Base-by-base conservation (phyloP, 2,888 invertebrate species). In the Leptura quadrifasciata region DNA sequence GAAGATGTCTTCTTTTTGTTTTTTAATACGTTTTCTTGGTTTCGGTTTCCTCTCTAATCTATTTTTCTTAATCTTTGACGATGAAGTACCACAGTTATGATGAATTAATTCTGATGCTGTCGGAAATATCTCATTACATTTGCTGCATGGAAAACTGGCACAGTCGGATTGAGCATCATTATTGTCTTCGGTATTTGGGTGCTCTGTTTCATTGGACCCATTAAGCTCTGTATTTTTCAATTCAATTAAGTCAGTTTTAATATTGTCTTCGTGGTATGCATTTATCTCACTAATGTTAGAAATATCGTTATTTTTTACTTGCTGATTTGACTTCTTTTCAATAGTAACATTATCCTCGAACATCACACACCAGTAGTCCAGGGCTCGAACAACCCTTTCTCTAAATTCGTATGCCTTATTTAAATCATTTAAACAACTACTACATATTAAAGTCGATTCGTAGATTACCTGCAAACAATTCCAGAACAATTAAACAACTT, bases 331-430 rank as follows among this genome's bases (percentile, higher is more conserved):
- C 21, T 63, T 63, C 12, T 18, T 68, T 0, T 58, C 20, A 35
- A 39, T 17, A 20, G 9, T 12, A 9, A 69, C 39, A 39, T 17
- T 27, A 17, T 69, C 69, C 10, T 69, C 69, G 15, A 57, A 21
- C 39, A 58, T 69, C 12, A 18, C 35, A 67, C 52, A 78, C 75
- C 85, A 80, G 27, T 80, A 78, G 69, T 82, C 84, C 75, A 86
- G 84, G 3, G 85, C 83, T 27, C 65, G 69, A 12, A 83, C 72
- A 1, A 86, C 82, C 76, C 82, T 85, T 74, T 82, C 78, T 57
- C 79, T 80, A 69, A 87, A 87, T 39, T 82, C 77, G 71, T 83
- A 85, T 1, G 83, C 76, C 63, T 75, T 74, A 64, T 79, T 78
- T 39, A 78, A 70, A 57, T 79, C 77, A n/a, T 75, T 63, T 15